Evolutionary conservation across 2,888 invertebrate species (phyloP).

Genomic region (Caenorhabditis zanzibari): DNA sequence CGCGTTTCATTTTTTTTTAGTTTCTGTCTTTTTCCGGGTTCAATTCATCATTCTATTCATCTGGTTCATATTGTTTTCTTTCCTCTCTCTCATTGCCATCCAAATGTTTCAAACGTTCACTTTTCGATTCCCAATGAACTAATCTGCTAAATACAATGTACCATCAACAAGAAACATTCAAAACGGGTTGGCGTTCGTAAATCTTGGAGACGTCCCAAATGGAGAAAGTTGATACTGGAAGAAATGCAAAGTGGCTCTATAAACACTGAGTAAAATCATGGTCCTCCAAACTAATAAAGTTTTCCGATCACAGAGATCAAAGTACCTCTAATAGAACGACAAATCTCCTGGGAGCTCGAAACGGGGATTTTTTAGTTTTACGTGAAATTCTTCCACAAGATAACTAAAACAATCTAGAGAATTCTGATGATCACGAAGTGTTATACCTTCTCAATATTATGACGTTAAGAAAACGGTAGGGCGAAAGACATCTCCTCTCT

Average conservation of each 20-base stretch:
- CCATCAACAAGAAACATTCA: not conserved
- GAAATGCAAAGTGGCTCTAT: too few relatives aligned
- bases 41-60: not conserved
- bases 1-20: constrained; percentile 29
- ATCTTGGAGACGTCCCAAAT: constrained; percentile 21
- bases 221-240: too few relatives aligned
- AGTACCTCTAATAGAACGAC: too few relatives aligned
- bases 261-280: not conserved
- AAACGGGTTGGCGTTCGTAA: constrained; percentile 29
- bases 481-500: too few relatives aligned
- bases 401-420: too few relatives aligned
- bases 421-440: not conserved
- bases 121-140: not conserved
- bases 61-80: not conserved
- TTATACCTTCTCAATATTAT: constrained; percentile 28
- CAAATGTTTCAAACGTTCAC: constrained; percentile 8
- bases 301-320: too few relatives aligned
- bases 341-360: too few relatives aligned
- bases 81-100: constrained; percentile 5
- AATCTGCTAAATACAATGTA: constrained; percentile 1
- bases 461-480: constrained; percentile 39
- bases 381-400: too few relatives aligned
- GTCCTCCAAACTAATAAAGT: too few relatives aligned
- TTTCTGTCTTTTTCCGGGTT: constrained; percentile 36
- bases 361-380: too few relatives aligned